Evolutionary conservation across 2,888 invertebrate species (phyloP).

Genomic region (Zelleria hepariella): DNA sequence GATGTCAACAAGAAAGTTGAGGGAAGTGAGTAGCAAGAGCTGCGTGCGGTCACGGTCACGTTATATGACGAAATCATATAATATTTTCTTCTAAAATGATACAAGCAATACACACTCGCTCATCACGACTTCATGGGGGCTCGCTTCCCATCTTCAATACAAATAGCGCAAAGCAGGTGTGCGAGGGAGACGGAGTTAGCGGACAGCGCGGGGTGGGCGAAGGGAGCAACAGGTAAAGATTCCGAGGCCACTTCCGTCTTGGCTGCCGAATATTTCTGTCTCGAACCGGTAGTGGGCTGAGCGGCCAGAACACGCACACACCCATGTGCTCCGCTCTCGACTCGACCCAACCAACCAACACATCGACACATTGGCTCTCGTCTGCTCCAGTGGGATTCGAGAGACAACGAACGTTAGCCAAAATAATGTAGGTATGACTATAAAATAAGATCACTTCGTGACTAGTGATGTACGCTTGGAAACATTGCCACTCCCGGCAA

Average conservation of each 20-base stretch:
- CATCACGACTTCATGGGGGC: conserved; percentile 3
- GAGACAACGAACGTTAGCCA: conserved; percentile 18
- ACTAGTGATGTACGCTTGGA: background rate
- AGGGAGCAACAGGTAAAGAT: conserved; percentile 73
- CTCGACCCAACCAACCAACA: conserved; percentile 20
- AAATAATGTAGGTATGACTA: conserved; percentile 7
- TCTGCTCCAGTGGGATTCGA: conserved; percentile 18
- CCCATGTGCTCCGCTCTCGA: too few species aligned
- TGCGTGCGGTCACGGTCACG: conserved; percentile 67
- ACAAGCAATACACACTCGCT: conserved; percentile 32
- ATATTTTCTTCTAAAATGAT: conserved; percentile 64
- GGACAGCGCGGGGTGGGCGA: conserved; percentile 54
- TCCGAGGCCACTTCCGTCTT: conserved; percentile 73
- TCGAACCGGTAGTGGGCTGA: conserved; percentile 70
- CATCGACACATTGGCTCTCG: conserved; percentile 25
- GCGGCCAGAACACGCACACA: conserved; percentile 57
- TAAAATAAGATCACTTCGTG: background rate
- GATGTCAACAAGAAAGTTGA: conserved; percentile 49
- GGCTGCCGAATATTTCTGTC: conserved; percentile 73
- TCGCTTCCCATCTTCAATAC: conserved; percentile 8
- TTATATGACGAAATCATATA: conserved; percentile 45
- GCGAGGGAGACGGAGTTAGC: conserved; percentile 44
- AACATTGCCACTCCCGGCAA: too few species aligned
- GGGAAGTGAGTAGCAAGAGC: conserved; percentile 43
- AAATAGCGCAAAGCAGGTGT: conserved; percentile 25